phyloP scores from a whole-genome alignment of 2,888 invertebrate species.

The Glaucopsyche alexis region DNA sequence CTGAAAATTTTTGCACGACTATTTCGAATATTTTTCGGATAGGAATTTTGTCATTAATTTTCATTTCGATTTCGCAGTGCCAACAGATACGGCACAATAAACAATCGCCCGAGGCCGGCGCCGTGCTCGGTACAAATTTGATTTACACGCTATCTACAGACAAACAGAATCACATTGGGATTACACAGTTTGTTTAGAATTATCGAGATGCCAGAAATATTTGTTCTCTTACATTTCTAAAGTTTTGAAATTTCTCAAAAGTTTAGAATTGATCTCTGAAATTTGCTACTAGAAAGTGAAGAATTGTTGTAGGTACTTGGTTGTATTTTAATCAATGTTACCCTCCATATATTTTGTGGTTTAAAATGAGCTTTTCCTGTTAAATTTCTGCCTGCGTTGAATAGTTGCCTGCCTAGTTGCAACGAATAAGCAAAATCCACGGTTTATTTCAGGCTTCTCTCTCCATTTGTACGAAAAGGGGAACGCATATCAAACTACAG shows the following conservation, averaged over 20 bases:
- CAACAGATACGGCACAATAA: neutral
- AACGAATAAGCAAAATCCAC: no score
- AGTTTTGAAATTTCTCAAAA: neutral
- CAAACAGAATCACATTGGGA: slow-evolving; percentile 8
- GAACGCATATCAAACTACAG: neutral
- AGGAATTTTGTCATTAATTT: neutral
- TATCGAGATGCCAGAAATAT: neutral
- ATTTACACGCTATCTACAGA: slow-evolving; percentile 12
- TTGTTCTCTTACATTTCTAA: neutral
- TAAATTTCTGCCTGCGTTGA: no score
- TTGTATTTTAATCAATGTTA: no score
- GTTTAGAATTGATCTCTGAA: neutral
- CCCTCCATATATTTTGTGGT: no score
- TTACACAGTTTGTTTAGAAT: neutral
- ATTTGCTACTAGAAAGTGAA: no score
- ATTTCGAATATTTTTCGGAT: neutral
- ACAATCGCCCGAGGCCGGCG: neutral
- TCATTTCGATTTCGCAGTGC: neutral
- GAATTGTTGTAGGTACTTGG: no score
- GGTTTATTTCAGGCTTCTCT: neutral
- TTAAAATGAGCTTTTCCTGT: no score
- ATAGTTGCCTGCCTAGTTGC: no score
- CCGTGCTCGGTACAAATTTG: neutral
- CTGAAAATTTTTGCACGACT: neutral
- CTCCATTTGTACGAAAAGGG: neutral